Conservation (phyloP, 2,888 invertebrate species). For the Epinotia brunnichana region DNA sequence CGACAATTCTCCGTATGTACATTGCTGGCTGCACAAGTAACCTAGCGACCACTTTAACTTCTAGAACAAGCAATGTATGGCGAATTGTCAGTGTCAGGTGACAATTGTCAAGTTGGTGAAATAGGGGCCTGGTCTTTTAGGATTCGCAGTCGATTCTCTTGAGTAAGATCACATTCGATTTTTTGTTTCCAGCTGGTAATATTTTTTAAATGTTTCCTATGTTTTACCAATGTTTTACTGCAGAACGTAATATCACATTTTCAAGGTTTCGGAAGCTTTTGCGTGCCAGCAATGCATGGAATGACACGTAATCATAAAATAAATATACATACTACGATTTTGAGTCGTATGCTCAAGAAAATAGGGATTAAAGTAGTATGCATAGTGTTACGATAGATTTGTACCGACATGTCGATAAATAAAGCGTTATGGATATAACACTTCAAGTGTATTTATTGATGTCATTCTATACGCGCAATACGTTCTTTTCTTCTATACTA, state of each 20-base stretch:
- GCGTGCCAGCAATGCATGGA: slow-evolving; percentile 26
- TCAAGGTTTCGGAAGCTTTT: slow-evolving; percentile 38
- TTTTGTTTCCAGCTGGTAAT: not conserved
- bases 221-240: slow-evolving; percentile 31
- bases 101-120: no score
- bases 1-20: no score
- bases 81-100: no score
- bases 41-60: no score
- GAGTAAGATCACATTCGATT: no score
- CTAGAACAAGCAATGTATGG: no score
- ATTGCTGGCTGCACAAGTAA: no score
- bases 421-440: slow-evolving; percentile 27
- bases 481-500: no score
- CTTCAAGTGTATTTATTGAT: slow-evolving; percentile 16
- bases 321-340: not conserved
- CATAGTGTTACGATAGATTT: slow-evolving; percentile 7
- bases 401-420: slow-evolving; percentile 22
- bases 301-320: slow-evolving; percentile 25
- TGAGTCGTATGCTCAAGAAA: slow-evolving; percentile 3
- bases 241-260: slow-evolving; percentile 25
- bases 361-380: slow-evolving; percentile 9
- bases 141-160: no score
- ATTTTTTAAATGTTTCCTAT: slow-evolving; percentile 7
- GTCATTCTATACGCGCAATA: not conserved
- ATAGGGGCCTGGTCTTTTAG: not conserved